These are phyloP conservation scores for Donacobius atricapilla DNA, from an alignment of 2,113 vertebrate species.

Conservation along the genomic window DNA sequence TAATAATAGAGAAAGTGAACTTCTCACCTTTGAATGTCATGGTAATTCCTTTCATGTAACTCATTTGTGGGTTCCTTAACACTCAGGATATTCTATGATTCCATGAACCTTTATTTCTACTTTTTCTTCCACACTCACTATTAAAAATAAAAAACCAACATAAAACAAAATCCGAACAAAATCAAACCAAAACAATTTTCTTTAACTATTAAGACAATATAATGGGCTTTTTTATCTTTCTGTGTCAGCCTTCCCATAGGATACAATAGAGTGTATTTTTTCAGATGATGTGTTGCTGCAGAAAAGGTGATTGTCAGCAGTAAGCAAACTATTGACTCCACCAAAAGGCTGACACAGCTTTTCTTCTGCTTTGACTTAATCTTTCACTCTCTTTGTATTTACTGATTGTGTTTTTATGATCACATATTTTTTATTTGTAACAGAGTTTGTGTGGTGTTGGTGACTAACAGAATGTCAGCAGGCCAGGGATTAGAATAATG, in stretches of 20 bases:
- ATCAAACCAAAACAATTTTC: not conserved
- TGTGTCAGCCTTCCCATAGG: not conserved
- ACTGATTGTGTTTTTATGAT: not conserved
- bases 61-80: not conserved
- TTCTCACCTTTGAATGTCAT: not conserved
- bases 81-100: not conserved
- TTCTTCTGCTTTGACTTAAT: not conserved
- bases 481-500: not conserved
- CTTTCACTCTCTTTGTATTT: not conserved
- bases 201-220: not conserved
- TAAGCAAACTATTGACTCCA: not conserved
- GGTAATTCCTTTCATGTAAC: not conserved
- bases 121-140: not conserved
- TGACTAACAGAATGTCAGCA: not conserved
- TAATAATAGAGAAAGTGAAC: not conserved
- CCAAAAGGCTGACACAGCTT: constrained; percentile 10
- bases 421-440: not conserved
- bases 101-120: not conserved
- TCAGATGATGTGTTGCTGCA: not conserved
- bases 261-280: not conserved
- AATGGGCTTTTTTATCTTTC: not conserved
- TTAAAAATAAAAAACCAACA: not conserved
- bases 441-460: not conserved
- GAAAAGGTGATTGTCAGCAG: constrained; percentile 26
- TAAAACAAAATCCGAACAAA: accelerated